These are phyloP conservation scores for Collichthys lucidus DNA, from an alignment of 2,113 vertebrate species.

Conservation along the genomic window DNA sequence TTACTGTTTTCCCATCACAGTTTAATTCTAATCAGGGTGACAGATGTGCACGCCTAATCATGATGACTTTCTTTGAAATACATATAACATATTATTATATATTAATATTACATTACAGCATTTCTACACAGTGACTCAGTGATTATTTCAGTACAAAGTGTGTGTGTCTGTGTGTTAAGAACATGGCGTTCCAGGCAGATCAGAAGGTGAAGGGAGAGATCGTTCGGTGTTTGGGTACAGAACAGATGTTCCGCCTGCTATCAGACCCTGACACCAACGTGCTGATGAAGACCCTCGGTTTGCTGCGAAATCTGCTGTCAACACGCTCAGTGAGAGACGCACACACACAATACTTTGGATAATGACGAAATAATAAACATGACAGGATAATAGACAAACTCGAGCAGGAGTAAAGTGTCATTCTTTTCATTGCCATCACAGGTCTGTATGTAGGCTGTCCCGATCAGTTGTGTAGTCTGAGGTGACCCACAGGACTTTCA, in stretches of 20 bases:
- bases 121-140: not conserved
- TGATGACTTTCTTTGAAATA: too few relatives aligned
- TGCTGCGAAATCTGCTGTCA: conserved; percentile 96
- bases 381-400: not conserved
- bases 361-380: not conserved
- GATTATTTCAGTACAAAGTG: not conserved
- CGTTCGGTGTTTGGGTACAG: conserved; percentile 94
- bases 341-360: not conserved
- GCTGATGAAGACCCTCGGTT: conserved; percentile 97
- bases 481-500: not conserved
- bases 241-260: conserved; percentile 95
- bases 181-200: conserved; percentile 99
- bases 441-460: not conserved
- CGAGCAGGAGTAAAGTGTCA: not conserved
- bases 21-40: too few relatives aligned
- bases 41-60: too few relatives aligned
- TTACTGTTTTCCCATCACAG: too few relatives aligned
- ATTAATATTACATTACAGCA: too few relatives aligned
- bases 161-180: conserved; percentile 82
- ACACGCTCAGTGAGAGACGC: conserved; percentile 91
- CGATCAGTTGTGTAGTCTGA: not conserved
- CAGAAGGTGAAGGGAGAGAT: conserved; percentile 99
- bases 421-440: not conserved
- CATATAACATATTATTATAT: too few relatives aligned
- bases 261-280: conserved; percentile 97